Evolutionary conservation across 2,888 invertebrate genomes (phyloP).

Genomic region (Drepana falcataria): DNA sequence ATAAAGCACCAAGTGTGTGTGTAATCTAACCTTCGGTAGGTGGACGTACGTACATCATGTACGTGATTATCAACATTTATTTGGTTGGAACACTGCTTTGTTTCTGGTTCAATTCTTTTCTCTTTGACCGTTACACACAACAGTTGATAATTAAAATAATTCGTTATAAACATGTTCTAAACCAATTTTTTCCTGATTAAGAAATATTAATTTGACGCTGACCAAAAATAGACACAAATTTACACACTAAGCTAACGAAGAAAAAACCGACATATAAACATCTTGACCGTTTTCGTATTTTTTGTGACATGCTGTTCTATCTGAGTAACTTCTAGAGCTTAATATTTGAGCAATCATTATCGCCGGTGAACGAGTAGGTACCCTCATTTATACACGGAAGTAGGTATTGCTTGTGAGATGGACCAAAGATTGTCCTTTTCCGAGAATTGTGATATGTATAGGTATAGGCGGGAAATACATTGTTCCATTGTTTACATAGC

Average conservation of each 20-base stretch:
- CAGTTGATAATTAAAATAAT: too few species aligned
- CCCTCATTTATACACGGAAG: slow-evolving; percentile 4
- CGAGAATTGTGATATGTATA: slow-evolving; percentile 54
- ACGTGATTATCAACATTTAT: neutral
- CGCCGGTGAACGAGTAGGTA: neutral
- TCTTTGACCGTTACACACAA: too few species aligned
- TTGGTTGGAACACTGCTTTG: neutral
- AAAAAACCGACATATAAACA: too few species aligned
- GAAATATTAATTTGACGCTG: too few species aligned
- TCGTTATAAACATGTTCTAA: too few species aligned
- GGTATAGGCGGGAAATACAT: slow-evolving; percentile 63
- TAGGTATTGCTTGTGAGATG: slow-evolving; percentile 15
- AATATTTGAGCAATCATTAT: neutral
- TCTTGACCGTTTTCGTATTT: too few species aligned
- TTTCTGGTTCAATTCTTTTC: neutral
- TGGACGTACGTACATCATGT: neutral
- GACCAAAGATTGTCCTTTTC: slow-evolving; percentile 35
- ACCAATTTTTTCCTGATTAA: too few species aligned
- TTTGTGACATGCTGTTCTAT: neutral
- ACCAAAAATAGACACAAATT: too few species aligned
- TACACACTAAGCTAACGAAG: too few species aligned
- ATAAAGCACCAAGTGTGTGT: neutral
- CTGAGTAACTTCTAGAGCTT: neutral
- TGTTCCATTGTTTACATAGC: slow-evolving; percentile 71
- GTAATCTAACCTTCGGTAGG: neutral